Base-by-base conservation (phyloP, 2,888 invertebrate species). In the Eutolmus rufibarbis region DNA sequence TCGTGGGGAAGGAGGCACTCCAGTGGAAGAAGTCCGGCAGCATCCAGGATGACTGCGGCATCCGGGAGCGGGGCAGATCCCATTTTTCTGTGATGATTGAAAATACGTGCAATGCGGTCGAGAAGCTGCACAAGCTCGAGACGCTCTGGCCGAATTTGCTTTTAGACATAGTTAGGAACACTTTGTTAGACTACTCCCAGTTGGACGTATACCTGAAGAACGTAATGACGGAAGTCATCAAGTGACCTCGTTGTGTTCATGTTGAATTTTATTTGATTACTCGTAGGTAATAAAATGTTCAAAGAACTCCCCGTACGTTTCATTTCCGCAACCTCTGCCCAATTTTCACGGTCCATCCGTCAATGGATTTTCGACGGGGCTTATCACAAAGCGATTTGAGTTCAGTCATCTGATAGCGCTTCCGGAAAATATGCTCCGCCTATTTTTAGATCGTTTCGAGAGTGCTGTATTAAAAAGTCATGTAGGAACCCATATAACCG, bases 1-100 rank as follows among this genome's bases (percentile, higher is more conserved):
- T 97, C 14, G 97, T 97, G 85, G 96, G 96, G 86, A 97, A 97
- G 92, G 97, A 97, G 93, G 97, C 97, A 1, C 92, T 97, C 76
- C 97, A 97, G 90, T 97, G 96, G 94, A 92, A 92, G 87, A 92
- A 92, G 28, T 66, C 66, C 66, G 28, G 66, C 14, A 23, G 84
- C 79, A 87, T 88, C n/a, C 90, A 96, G 95, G 96, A 96, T 90
- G 96, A 96, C 90, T 93, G 95, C 90, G 94, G 94, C 89, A 94
- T 95, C 94, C 94, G 97, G 86, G 96, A 96, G 90, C 95, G 95
- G 88, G 97, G 97, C 3, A 95, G 95, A 89, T 93, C 95, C 87
- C 95, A 96, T 91, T 93, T 97, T 87, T 94, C 95, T 4, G 93
- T 94, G 88, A 94, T 97, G 88, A 94, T 97, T 84, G 95, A 96